Evolutionary conservation across 2,797 vertebrate species (phyloP), one percentile per base, ranked within the genome.

Genomic region (Micrastur ruficollis): DNA sequence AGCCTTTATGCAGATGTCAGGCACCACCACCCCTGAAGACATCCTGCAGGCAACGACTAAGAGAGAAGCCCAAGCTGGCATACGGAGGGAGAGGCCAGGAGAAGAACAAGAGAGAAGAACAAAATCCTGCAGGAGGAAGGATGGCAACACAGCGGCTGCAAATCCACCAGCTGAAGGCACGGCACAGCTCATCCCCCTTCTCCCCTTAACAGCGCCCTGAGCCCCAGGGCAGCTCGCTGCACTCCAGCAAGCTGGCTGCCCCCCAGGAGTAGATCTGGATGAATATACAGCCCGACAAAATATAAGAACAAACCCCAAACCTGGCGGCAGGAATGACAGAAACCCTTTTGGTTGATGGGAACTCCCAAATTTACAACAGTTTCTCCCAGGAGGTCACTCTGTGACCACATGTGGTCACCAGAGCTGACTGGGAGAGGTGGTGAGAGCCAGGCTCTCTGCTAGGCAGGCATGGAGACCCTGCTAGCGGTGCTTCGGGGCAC

Each of bases 161-260:
- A 78, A 68, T 2, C 23, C 62, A 34, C 29, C n/a, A 31, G 42
- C 58, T 46, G 31, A 36, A 56, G 17, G 42, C 29, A 80, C 0
- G 3, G 59, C 32, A 46, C 19, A 34, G 47, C 44, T 71, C 7
- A 2, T 27, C 34, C 32, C 12, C 47, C 25, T 56, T 6, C 67
- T 62, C 55, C 40, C 72, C 4, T 0, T 1, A 40, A 14, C 26
- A 29, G 21, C 2, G 6, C 6, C 58, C 58, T 44, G 34, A 29
- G 53, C 53, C 50, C 59, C 2, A 4, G 38, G 32, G 16, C 31
- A 75, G 42, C 58, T 83, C 9, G 2, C 70, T 59, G 71, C 49
- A 36, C 26, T 31, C 26, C 46, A 53, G 47, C 53, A 31, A 40
- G 55, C 18, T 2, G 0, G 36, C 62, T 90, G 71, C 9, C 29